Evolutionary conservation across 1,140 invertebrate genomes (phyloP).

Genomic region (Andrena cerasifolii): DNA sequence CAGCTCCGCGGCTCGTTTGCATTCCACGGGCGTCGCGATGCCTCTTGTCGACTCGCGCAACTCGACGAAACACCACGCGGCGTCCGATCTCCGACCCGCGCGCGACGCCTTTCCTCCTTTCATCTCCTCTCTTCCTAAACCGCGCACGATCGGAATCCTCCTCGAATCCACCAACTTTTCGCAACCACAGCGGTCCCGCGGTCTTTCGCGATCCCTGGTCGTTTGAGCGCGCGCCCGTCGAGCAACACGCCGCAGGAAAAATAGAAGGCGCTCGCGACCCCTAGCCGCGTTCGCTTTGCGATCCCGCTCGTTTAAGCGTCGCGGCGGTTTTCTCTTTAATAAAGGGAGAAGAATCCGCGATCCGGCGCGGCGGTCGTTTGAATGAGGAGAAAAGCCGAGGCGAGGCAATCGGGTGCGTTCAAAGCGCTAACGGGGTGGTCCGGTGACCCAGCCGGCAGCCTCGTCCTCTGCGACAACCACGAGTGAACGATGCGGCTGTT

Average conservation of each 20-base stretch:
- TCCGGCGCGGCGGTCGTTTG: not conserved
- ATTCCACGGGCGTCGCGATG: constrained; percentile 70
- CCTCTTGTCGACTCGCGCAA: not conserved
- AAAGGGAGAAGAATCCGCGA: not conserved
- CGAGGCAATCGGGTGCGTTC: constrained; percentile 31
- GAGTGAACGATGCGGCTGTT: constrained; percentile 78
- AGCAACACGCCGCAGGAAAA: not conserved
- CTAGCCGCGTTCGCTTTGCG: not conserved
- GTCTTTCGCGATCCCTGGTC: not conserved
- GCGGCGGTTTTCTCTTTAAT: not conserved
- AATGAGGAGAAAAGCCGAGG: constrained; percentile 15
- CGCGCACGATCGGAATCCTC: constrained; percentile 11
- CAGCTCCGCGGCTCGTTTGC: constrained; percentile 62
- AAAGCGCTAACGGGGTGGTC: constrained; percentile 67
- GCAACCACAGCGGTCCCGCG: not conserved
- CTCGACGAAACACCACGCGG: no score
- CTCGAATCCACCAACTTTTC: not conserved
- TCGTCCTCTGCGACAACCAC: constrained; percentile 69
- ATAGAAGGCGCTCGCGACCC: no score
- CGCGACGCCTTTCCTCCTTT: not conserved
- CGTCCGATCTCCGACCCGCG: not conserved
- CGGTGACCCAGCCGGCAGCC: constrained; percentile 30
- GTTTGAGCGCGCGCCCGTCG: constrained; percentile 64
- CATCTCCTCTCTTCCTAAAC: no score
- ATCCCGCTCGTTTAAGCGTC: not conserved